phyloP scores from a whole-genome alignment of 2,797 vertebrate species.

The Enteromius unitaeniatus region DNA sequence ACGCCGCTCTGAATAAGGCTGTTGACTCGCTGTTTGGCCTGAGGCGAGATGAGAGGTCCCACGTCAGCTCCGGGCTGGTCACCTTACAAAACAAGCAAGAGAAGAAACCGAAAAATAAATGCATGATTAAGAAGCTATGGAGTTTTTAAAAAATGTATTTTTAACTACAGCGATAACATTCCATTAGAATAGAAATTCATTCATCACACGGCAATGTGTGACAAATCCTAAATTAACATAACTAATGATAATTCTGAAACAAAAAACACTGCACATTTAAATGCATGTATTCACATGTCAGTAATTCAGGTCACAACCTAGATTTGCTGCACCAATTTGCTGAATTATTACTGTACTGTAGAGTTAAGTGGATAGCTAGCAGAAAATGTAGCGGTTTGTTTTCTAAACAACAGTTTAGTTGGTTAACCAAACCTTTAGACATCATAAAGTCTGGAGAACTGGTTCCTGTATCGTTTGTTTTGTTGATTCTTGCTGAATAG shows the following conservation, averaged over 20 bases:
- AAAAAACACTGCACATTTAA: neutral
- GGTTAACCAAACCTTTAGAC: conserved; percentile 24
- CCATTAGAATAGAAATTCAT: neutral
- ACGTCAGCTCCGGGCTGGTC: conserved; percentile 95
- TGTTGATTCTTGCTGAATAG: neutral
- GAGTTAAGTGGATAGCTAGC: conserved; percentile 2
- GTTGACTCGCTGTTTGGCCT: conserved; percentile 90
- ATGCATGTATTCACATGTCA: neutral
- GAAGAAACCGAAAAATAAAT: neutral
- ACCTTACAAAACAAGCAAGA: conserved; percentile 73
- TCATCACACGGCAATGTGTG: neutral
- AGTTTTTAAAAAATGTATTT: neutral
- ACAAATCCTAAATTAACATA: neutral
- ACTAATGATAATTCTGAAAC: neutral
- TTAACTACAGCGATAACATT: neutral
- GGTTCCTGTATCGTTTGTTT: conserved; percentile 45
- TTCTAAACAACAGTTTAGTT: conserved; percentile 30
- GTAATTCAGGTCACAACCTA: conserved; percentile 1
- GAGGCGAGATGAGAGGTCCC: conserved; percentile 91
- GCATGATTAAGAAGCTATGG: neutral
- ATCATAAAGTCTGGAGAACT: neutral
- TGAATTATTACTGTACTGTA: neutral
- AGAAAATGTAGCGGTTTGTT: neutral
- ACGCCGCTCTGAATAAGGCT: conserved; percentile 88
- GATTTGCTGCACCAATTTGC: conserved; percentile 21